Base-by-base conservation (phyloP, 2,797 vertebrate species). In the Dermochelys coriacea region DNA sequence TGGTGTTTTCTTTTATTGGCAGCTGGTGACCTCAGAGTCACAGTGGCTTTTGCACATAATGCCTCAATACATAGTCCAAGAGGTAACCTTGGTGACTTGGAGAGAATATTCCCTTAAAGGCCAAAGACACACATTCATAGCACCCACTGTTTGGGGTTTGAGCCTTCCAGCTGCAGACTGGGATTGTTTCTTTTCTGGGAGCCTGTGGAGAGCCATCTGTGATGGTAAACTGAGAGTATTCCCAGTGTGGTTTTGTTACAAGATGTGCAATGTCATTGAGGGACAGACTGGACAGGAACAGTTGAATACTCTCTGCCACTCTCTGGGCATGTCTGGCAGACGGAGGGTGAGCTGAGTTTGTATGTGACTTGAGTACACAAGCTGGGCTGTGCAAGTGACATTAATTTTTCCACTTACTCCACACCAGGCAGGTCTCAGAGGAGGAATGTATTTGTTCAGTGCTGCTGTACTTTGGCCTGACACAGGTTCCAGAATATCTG, bases 291-390 rank as follows among this genome's bases (percentile, higher is more conserved):
- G 51, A 37, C 50, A n/a, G 79, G 51, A 27, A 31, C 74, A 29
- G 7, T 16, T 77, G 41, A 77, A 29, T 49, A 45, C 27, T 23
- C 21, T 49, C 14, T 49, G 25, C 15, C 15, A 29, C 74, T 77
- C 25, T 49, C 84, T 54, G 51, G 51, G 59, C 78, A 31, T 52
- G 29, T 81, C 51, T 51, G 8, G 29, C 7, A 57, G 14, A 1
- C 0, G 50, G 74, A 64, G 78, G 81, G 51, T n/a, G 51, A 0
- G 1, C 27, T n/a, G 86, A 5, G 57, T 54, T 80, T 86, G 41
- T 64, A 51, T 57, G 19, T 52, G 0, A 0, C 49, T 85, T 82
- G 27, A 77, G 47, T 82, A 19, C 1, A 0, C 25, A 41, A 37
- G 16, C 25, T 23, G 50, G 15, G n/a, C 47, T 71, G 50, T 47